Conservation (phyloP, 2,888 invertebrate genomes). For the Zeuzera pyrina region DNA sequence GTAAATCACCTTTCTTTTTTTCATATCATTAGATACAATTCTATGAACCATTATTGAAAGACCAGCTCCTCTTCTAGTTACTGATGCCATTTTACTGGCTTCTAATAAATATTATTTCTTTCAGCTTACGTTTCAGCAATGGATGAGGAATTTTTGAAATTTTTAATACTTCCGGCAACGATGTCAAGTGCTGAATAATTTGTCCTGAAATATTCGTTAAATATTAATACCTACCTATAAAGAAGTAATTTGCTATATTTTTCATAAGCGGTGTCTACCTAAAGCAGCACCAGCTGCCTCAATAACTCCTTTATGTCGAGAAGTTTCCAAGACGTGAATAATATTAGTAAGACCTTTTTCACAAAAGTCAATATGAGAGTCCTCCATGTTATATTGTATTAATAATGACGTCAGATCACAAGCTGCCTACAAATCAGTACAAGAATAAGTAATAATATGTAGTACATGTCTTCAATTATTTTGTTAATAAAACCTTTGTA, state of each 20-base stretch:
- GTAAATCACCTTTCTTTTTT: conserved; percentile 64
- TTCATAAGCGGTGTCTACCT: conserved; percentile 41
- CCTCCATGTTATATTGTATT: conserved; percentile 41
- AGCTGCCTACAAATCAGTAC: conserved; percentile 74
- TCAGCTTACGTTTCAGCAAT: conserved; percentile 50
- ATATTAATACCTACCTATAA: too few species aligned
- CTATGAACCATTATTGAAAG: conserved; percentile 83
- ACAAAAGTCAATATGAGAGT: conserved; percentile 31
- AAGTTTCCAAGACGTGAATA: conserved; percentile 77
- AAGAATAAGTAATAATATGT: too few species aligned
- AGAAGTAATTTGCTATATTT: too few species aligned
- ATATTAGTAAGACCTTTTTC: conserved; percentile 72
- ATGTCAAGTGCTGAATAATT: conserved; percentile 61
- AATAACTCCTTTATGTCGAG: conserved; percentile 87
- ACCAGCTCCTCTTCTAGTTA: conserved; percentile 85
- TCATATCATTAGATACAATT: conserved; percentile 78
- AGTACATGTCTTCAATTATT: too few species aligned
- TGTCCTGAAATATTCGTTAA: conserved; percentile 57
- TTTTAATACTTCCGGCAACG: conserved; percentile 28
- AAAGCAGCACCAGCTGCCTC: conserved; percentile 82
- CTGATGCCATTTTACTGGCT: conserved; percentile 59
- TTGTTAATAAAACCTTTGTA: too few species aligned
- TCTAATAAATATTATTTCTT: conserved; percentile 53
- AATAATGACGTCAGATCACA: conserved; percentile 76
- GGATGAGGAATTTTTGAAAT: conserved; percentile 48